These are phyloP conservation scores for Brenthis hecate DNA, from an alignment of 2,888 invertebrate genomes.

Conservation along the genomic window DNA sequence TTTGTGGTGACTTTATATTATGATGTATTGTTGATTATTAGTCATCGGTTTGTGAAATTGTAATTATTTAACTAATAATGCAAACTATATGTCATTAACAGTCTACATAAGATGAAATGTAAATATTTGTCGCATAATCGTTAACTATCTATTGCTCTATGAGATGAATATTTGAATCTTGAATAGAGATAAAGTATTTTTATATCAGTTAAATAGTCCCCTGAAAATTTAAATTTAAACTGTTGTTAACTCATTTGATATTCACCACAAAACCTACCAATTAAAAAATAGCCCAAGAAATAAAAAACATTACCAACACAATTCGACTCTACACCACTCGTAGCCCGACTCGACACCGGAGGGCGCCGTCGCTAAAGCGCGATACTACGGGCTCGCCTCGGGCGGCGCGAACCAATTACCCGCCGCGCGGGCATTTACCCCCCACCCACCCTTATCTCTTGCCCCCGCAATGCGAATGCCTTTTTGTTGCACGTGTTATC, in stretches of 20 bases:
- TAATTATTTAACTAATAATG: too few species aligned
- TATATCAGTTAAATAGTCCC: background rate
- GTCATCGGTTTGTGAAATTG: background rate
- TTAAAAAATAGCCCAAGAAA: constrained; percentile 23
- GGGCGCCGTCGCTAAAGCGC: constrained; percentile 82
- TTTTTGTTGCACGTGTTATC: constrained; percentile 54
- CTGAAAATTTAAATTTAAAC: background rate
- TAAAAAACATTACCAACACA: constrained; percentile 42
- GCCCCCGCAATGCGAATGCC: constrained; percentile 72
- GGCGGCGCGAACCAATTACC: constrained; percentile 83
- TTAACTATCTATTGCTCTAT: too few species aligned
- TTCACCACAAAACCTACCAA: background rate
- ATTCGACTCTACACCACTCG: constrained; percentile 54
- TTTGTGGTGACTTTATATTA: background rate
- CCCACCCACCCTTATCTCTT: constrained; percentile 65
- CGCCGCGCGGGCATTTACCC: constrained; percentile 78
- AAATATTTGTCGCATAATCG: too few species aligned
- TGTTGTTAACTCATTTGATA: background rate
- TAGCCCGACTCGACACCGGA: constrained; percentile 74
- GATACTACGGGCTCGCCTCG: constrained; percentile 82
- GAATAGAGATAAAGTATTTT: too few species aligned
- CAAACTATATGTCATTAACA: too few species aligned
- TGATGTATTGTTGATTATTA: background rate
- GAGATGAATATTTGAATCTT: too few species aligned
- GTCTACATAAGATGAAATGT: too few species aligned